A percentile compares a stretch with the other conserved stretches of the same genome.
These are phyloP conservation scores for Xenopus borealis DNA, from an alignment of 2,113 vertebrate species.

Conservation along the genomic window DNA sequence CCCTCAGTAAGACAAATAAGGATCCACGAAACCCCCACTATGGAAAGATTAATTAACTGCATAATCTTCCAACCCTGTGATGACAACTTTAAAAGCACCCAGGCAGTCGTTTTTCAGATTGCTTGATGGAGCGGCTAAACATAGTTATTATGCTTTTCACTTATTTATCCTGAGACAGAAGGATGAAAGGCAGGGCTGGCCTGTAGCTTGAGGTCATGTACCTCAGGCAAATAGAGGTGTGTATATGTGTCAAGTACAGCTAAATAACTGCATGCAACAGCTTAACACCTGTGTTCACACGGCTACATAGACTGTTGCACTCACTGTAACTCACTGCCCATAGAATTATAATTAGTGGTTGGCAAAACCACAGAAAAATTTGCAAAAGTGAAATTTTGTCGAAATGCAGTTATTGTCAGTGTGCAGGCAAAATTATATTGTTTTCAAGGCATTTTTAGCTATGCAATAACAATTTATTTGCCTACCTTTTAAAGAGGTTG, in stretches of 20 bases:
- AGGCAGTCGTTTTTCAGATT: background rate
- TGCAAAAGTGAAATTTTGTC: no score
- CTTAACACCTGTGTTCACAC: no score
- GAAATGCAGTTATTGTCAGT: no score
- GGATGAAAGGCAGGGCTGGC: background rate
- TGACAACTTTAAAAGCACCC: conserved; percentile 27
- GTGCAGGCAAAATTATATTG: no score
- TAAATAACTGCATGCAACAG: background rate
- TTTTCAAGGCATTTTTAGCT: no score
- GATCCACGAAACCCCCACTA: conserved; percentile 28
- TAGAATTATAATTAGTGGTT: no score
- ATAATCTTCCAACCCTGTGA: conserved; percentile 28
- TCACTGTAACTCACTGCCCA: no score
- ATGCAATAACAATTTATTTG: no score
- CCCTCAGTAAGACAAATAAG: conserved; percentile 29
- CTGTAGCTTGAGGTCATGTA: conserved; percentile 12
- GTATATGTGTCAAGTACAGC: background rate
- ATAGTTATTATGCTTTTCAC: background rate
- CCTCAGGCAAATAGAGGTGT: background rate
- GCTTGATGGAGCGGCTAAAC: conserved; percentile 12
- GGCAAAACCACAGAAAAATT: no score
- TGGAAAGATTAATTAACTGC: conserved; percentile 38
- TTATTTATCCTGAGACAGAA: conserved; percentile 7
- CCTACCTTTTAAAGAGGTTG: no score
- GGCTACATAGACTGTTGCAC: no score